Conservation (phyloP, 2,888 invertebrate genomes). For the Synanthedon tipuliformis region DNA sequence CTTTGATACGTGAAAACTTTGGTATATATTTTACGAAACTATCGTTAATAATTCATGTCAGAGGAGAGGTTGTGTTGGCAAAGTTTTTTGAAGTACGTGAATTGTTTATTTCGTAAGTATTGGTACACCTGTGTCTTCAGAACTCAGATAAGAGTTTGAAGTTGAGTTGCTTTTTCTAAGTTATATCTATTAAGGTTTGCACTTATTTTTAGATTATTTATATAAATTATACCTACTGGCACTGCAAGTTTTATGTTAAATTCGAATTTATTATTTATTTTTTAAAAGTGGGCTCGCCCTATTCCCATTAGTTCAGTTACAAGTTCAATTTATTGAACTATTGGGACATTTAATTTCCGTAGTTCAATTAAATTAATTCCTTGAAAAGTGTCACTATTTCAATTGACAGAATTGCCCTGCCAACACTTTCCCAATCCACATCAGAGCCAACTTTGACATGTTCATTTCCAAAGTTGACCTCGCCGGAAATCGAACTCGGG, state of each 20-base stretch:
- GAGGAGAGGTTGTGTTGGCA: neutral
- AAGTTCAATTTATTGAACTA: neutral
- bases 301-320: too few species aligned
- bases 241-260: neutral
- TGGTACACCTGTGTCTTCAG: neutral
- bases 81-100: neutral
- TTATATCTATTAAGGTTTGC: neutral
- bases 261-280: neutral
- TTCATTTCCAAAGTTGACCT: too few species aligned
- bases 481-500: too few species aligned
- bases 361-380: too few species aligned
- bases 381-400: too few species aligned
- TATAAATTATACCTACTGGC: neutral
- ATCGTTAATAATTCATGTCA: neutral
- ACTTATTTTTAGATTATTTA: neutral
- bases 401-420: too few species aligned
- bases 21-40: neutral
- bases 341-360: too few species aligned
- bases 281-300: neutral
- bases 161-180: neutral
- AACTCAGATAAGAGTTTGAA: too few species aligned
- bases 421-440: too few species aligned
- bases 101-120: neutral
- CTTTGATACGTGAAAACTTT: neutral
- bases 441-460: too few species aligned